phyloP scores from a whole-genome alignment of 2,113 vertebrate genomes.

The rat (Rattus norvegicus) region DNA sequence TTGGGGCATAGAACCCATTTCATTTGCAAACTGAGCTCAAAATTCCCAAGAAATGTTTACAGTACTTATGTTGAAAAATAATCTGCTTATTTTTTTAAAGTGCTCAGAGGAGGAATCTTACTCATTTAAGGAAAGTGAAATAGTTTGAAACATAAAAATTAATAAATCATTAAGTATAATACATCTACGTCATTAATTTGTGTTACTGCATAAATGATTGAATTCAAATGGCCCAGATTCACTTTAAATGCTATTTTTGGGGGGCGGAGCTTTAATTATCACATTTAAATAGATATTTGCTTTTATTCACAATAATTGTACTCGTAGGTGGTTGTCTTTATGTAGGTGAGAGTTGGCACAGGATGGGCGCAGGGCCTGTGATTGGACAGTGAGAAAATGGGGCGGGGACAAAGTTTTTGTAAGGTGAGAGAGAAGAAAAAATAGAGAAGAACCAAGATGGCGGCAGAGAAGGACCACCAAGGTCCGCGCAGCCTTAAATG shows the following conservation, averaged over 20 bases:
- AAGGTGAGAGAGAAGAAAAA: too few relatives aligned
- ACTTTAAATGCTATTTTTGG: background rate
- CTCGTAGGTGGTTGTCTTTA: too few relatives aligned
- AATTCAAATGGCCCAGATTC: background rate
- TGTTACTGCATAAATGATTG: background rate
- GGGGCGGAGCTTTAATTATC: background rate
- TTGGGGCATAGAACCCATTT: background rate
- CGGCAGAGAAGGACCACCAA: too few relatives aligned
- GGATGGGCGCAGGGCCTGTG: too few relatives aligned
- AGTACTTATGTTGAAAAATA: background rate
- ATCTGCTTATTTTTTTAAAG: background rate
- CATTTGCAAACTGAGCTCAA: background rate
- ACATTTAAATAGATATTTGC: background rate
- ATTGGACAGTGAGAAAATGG: too few relatives aligned
- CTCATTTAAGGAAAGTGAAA: conserved; percentile 17
- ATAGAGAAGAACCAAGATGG: too few relatives aligned
- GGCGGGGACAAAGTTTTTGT: too few relatives aligned
- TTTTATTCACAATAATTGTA: background rate
- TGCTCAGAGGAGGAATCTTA: background rate
- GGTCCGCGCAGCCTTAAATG: too few relatives aligned
- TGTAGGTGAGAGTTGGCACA: too few relatives aligned
- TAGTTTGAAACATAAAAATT: background rate
- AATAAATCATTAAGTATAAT: background rate
- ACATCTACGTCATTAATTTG: background rate
- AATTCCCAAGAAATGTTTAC: background rate